phyloP scores from a whole-genome alignment of 2,113 vertebrate genomes.

The Archocentrus centrarchus region DNA sequence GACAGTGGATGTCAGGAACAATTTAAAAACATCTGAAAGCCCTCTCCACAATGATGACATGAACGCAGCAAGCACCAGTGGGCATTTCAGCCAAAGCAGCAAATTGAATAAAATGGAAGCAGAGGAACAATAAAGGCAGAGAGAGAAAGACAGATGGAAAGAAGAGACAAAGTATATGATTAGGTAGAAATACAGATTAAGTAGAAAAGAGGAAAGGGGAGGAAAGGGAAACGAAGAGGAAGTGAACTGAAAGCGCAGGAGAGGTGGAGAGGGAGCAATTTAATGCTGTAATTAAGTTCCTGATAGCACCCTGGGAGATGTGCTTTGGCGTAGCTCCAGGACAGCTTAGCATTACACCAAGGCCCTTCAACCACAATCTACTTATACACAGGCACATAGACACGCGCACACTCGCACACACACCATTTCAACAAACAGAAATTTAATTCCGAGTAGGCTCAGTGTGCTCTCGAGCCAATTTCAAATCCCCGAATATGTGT shows the following conservation, averaged over 20 bases:
- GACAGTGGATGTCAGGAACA: conserved; percentile 9
- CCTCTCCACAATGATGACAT: conserved; percentile 6
- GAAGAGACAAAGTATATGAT: conserved; percentile 9
- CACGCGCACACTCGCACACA: conserved; percentile 24
- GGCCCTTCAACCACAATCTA: conserved; percentile 58
- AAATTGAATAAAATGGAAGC: conserved; percentile 24
- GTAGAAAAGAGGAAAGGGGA: conserved; percentile 23
- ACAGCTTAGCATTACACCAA: conserved; percentile 67
- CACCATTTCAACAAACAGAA: conserved; percentile 50
- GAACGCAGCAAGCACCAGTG: conserved; percentile 29
- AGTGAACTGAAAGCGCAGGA: conserved; percentile 36
- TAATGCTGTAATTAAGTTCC: conserved; percentile 79
- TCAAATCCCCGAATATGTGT: conserved; percentile 58
- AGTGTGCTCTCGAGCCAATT: conserved; percentile 42
- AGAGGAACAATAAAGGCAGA: conserved; percentile 4
- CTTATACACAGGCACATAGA: conserved; percentile 20
- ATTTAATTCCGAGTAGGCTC: conserved; percentile 51
- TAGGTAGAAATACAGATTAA: conserved; percentile 34
- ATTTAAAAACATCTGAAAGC: background rate
- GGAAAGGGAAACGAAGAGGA: conserved; percentile 23
- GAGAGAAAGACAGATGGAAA: background rate
- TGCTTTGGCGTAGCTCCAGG: conserved; percentile 75
- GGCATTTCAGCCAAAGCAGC: conserved; percentile 43
- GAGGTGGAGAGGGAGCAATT: conserved; percentile 70
- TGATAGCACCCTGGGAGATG: conserved; percentile 78